Evolutionary conservation across 2,113 vertebrate species (phyloP).

Genomic region (Indicator indicator): DNA sequence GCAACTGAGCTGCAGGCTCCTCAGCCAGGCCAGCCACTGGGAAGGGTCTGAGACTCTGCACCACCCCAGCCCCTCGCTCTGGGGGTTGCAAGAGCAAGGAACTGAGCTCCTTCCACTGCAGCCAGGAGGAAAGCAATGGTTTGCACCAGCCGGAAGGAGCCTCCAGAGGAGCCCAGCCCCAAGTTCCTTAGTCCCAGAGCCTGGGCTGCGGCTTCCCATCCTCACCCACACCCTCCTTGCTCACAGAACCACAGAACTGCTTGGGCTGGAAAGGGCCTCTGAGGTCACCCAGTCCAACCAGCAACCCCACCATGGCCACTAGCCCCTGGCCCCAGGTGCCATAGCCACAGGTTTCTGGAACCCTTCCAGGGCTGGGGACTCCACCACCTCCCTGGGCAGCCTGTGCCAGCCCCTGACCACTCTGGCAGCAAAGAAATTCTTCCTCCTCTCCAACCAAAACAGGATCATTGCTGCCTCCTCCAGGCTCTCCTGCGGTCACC

Average conservation of each 20-base stretch:
- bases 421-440: too few species aligned
- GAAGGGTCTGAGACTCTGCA: background rate
- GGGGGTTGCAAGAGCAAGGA: background rate
- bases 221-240: background rate
- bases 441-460: too few species aligned
- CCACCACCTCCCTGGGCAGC: too few species aligned
- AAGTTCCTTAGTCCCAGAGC: background rate
- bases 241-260: background rate
- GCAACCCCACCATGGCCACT: too few species aligned
- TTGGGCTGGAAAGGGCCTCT: too few species aligned
- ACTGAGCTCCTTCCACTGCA: background rate
- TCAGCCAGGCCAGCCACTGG: accelerated
- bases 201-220: background rate
- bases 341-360: too few species aligned
- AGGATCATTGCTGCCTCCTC: background rate
- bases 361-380: too few species aligned
- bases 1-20: background rate
- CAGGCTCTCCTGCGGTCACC: background rate
- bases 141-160: background rate
- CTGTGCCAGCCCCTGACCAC: too few species aligned
- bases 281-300: too few species aligned
- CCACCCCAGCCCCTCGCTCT: accelerated
- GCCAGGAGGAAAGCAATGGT: background rate
- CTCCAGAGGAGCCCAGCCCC: background rate
- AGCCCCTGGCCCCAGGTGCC: too few species aligned